Evolutionary conservation across 2,888 invertebrate genomes (phyloP).

Genomic region (Euproctis similis): DNA sequence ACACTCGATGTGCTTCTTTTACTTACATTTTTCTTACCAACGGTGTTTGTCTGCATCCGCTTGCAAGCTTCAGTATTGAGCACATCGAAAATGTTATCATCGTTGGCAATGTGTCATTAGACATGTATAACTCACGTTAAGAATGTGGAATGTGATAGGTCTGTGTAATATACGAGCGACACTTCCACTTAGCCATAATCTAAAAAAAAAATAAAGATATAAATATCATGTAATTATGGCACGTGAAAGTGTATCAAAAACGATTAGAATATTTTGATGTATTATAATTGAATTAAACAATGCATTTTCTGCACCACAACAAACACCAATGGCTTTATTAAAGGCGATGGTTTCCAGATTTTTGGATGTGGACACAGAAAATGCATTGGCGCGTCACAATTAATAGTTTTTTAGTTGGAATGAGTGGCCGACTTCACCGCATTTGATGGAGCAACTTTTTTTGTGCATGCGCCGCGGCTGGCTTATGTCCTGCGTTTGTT

Average conservation of each 20-base stretch:
- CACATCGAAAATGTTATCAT: slow-evolving; percentile 71
- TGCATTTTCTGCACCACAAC: slow-evolving; percentile 56
- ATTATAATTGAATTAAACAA: slow-evolving; percentile 42
- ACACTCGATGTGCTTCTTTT: slow-evolving; percentile 67
- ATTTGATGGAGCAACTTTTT: slow-evolving; percentile 71
- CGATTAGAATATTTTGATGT: slow-evolving; percentile 43
- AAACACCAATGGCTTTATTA: slow-evolving; percentile 27
- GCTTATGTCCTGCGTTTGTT: slow-evolving; percentile 69
- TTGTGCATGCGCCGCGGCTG: slow-evolving; percentile 73
- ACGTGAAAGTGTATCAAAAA: slow-evolving; percentile 26
- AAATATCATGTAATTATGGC: slow-evolving; percentile 29
- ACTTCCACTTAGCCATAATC: slow-evolving; percentile 31
- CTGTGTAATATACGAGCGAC: slow-evolving; percentile 52
- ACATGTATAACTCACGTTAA: slow-evolving; percentile 29
- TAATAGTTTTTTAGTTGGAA: slow-evolving; percentile 72
- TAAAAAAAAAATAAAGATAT: too few relatives aligned
- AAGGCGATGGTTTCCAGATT: slow-evolving; percentile 35
- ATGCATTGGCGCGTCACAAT: slow-evolving; percentile 64
- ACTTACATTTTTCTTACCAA: slow-evolving; percentile 38
- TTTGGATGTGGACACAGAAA: slow-evolving; percentile 56
- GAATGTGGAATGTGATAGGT: slow-evolving; percentile 57
- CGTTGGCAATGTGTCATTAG: slow-evolving; percentile 45
- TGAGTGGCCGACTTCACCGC: slow-evolving; percentile 75
- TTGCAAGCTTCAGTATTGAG: slow-evolving; percentile 62
- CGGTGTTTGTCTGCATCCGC: slow-evolving; percentile 50